Evolutionary conservation across 2,113 vertebrate genomes (phyloP), one percentile per base, ranked within the genome.

Genomic region (Chaetops frenatus): DNA sequence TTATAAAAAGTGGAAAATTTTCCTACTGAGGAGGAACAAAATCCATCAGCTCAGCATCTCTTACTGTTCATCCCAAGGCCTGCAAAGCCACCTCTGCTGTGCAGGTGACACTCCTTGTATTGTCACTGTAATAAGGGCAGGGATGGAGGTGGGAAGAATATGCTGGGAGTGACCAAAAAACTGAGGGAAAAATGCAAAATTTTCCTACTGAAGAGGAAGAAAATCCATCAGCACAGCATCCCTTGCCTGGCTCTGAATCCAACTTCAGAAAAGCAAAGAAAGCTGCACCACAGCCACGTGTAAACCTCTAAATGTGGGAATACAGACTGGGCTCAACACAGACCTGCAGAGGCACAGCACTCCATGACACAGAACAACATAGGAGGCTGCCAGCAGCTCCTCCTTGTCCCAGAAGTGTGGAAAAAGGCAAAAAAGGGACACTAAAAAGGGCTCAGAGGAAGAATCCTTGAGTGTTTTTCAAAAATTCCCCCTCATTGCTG

Each of bases 361-460:
- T 36, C 9, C 12, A 1, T 19, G 20, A 23, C 1, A 54, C 3
- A 4, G 1, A 42, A 12, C 11, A 21, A 3, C 21, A 28, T 0
- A 56, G 40, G 12, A 40, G 7, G 56, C 36, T 71, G 24, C 21
- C 56, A 61, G 81, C 13, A 84, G 51, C 33, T 80, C 57, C 56
- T 71, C 66, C 42, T 62, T 24, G 48, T 35, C 42, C 48, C 42
- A 38, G 8, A 31, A 2, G 2, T 0, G 4, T 3, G 4, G 38
- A 9, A 40, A 54, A 76, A n/a, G 27, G 33, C 44, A 42, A 82
- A 42, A 82, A 76, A 42, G 8, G 13, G 53, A n/a, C 44, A 54
- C 9, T 22, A 29, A 50, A 77, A 57, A 29, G 16, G 7, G 33
- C 15, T 73, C 22, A 35, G 7, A 65, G 40, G 54, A 45, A 29